Conservation (phyloP, 2,888 invertebrate species). For the Kuschelorhynchus macadamiae region DNA sequence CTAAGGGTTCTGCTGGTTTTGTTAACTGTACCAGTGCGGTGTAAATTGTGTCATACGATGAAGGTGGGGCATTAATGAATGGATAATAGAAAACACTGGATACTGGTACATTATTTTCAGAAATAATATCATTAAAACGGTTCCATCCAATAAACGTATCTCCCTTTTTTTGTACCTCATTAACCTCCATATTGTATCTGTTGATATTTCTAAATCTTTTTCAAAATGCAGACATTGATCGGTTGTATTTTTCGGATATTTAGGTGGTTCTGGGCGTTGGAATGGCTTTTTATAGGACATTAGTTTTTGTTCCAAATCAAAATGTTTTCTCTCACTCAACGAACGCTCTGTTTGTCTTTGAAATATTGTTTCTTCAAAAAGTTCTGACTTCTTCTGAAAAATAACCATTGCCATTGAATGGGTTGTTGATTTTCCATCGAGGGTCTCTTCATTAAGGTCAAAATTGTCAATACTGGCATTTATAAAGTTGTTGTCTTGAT, state of each 20-base stretch:
- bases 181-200: neutral
- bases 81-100: neutral
- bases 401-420: too few relatives aligned
- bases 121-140: neutral
- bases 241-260: neutral
- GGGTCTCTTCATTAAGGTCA: constrained; percentile 1
- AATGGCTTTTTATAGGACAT: neutral
- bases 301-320: neutral
- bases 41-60: constrained; percentile 47
- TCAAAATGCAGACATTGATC: neutral
- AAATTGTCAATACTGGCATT: neutral
- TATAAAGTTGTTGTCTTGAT: neutral
- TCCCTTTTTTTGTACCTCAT: neutral
- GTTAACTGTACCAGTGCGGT: constrained; percentile 37
- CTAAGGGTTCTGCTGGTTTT: constrained; percentile 34
- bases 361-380: neutral
- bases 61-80: neutral
- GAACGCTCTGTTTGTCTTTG: neutral
- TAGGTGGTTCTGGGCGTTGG: neutral
- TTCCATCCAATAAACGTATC: neutral
- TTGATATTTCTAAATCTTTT: neutral
- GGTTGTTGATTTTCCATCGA: constrained; percentile 29
- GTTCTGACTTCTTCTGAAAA: too few relatives aligned
- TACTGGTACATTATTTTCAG: neutral
- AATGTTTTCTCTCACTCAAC: neutral